Evolutionary conservation across 2,113 vertebrate genomes (phyloP).

Genomic region (Pheucticus melanocephalus): DNA sequence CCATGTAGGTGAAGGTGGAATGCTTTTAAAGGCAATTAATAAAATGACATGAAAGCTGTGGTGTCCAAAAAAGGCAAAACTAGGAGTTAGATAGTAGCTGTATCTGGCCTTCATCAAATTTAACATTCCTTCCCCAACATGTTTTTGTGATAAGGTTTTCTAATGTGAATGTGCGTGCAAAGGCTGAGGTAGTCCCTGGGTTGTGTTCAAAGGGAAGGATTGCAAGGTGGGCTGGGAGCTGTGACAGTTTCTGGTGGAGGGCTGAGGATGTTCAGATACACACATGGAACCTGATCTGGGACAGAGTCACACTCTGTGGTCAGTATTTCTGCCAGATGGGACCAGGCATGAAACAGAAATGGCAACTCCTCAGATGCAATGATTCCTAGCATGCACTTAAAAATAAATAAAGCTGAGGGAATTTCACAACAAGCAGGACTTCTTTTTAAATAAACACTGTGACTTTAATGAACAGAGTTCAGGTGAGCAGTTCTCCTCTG

Average conservation of each 20-base stretch:
- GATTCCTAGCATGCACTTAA: neutral
- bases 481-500: neutral
- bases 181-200: neutral
- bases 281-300: neutral
- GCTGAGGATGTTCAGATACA: neutral
- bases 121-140: neutral
- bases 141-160: neutral
- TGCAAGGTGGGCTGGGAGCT: neutral
- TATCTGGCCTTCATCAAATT: neutral
- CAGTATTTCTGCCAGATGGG: neutral
- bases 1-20: neutral
- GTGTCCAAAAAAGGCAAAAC: neutral
- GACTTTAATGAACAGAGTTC: neutral
- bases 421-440: neutral
- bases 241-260: rapidly evolving
- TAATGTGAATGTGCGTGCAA: rapidly evolving
- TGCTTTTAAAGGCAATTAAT: neutral
- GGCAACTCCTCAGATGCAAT: neutral
- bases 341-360: neutral
- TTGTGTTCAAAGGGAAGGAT: neutral
- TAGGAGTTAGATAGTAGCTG: neutral
- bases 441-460: neutral
- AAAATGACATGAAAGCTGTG: neutral
- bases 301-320: neutral
- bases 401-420: neutral